These are phyloP conservation scores for Heliangelus exortis DNA, from an alignment of 2,797 vertebrate species.

Conservation along the genomic window DNA sequence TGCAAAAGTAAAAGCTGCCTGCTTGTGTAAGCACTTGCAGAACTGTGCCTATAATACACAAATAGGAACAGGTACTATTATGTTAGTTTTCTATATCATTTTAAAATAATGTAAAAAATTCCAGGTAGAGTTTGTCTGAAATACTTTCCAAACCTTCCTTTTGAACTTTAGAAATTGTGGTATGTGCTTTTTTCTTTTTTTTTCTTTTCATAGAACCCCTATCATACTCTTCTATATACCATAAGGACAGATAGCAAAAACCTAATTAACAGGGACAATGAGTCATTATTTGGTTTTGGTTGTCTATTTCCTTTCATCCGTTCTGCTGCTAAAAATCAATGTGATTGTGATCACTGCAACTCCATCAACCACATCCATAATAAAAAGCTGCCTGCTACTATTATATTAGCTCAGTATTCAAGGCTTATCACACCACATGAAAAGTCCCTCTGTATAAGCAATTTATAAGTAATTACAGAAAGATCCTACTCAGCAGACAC, in stretches of 20 bases:
- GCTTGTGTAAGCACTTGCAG: neutral
- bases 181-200: neutral
- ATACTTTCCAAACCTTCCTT: neutral
- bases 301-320: conserved; percentile 13
- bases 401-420: neutral
- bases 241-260: conserved; percentile 10
- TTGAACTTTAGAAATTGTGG: neutral
- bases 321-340: conserved; percentile 15
- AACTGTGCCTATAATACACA: neutral
- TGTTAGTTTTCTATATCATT: neutral
- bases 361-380: neutral
- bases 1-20: neutral
- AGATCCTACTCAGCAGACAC: neutral
- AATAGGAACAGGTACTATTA: neutral
- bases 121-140: neutral
- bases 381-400: neutral
- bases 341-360: neutral
- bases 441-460: neutral
- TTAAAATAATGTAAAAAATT: neutral
- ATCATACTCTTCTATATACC: neutral
- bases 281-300: neutral
- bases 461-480: conserved; percentile 19
- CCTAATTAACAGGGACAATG: conserved; percentile 12
- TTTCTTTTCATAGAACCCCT: neutral
- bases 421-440: neutral